Evolutionary conservation across 2,797 vertebrate species (phyloP), one percentile per base, ranked within the genome.

Genomic region (Pterois miles): DNA sequence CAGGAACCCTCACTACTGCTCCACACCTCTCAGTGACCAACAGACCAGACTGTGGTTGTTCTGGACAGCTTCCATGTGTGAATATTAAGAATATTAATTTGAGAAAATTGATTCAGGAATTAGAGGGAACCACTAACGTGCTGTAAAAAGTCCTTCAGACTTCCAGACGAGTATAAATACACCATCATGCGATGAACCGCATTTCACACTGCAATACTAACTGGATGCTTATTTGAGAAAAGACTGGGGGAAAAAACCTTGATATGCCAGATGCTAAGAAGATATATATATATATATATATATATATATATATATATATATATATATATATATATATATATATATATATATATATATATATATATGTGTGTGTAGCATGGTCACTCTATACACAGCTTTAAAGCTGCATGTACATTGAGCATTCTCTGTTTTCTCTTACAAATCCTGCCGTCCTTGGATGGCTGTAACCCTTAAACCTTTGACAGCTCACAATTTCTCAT

Each of bases 401-500:
- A 48, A 48, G 57, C 48, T 60, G 34, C 29, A 6, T 48, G 56
- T 31, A 70, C 65, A 54, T 43, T 29, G 36, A 54, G 25, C 46
- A 10, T 6, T 25, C 22, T 54, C 31, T 64, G 8, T 74, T 75
- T 63, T 71, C 27, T 78, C 13, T 43, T 34, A 67, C 53, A 77
- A 70, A 76, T 53, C 60, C 29, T 13, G 18, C 31, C 2, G 22
- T 83, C 73, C 65, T 78, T 77, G 73, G 54, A n/a, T 63, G 79
- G 74, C 59, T 56, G 43, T 74, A 72, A 78, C 65, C 59, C 56
- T 34, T 65, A 81, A 75, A 78, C 71, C 71, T 82, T 76, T 76
- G 85, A 83, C 86, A 75, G 80, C 76, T 82, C 77, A 65, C 76
- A 73, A 62, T 78, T 78, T 83, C 58, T 86, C 76, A 84, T 74